phyloP scores from a whole-genome alignment of 1,140 invertebrate genomes.

The Phenacoccus solenopsis region DNA sequence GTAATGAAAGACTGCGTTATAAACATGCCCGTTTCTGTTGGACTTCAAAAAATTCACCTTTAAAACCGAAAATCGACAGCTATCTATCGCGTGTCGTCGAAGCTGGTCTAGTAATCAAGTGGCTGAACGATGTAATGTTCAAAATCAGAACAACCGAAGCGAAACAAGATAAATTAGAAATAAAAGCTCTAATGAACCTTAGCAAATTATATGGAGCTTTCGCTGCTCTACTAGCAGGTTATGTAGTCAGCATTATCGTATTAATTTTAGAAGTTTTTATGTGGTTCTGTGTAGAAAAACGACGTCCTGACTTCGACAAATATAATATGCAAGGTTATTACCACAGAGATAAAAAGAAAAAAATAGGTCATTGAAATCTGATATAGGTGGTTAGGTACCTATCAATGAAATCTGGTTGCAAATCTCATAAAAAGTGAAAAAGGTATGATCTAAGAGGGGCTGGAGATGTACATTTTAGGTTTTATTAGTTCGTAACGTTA shows the following conservation, averaged over 20 bases:
- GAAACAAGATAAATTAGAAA: slow-evolving; percentile 34
- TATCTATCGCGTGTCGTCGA: slow-evolving; percentile 52
- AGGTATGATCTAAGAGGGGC: no score
- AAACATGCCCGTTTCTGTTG: slow-evolving; percentile 63
- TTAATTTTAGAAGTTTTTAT: slow-evolving; percentile 48
- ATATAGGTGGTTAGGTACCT: no score
- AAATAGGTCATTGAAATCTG: no score
- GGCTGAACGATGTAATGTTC: slow-evolving; percentile 58
- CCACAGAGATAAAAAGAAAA: background rate
- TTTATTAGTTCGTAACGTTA: no score
- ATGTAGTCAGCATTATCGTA: slow-evolving; percentile 42
- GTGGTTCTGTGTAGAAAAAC: slow-evolving; percentile 49
- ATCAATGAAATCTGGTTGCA: no score
- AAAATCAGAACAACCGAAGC: slow-evolving; percentile 37
- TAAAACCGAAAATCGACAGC: slow-evolving; percentile 53
- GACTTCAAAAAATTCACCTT: slow-evolving; percentile 59
- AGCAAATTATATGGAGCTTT: slow-evolving; percentile 62
- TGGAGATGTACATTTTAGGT: no score
- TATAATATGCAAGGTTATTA: slow-evolving; percentile 37
- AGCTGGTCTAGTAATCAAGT: slow-evolving; percentile 61
- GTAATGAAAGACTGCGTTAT: slow-evolving; percentile 69
- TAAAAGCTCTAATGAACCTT: slow-evolving; percentile 59
- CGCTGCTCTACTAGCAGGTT: slow-evolving; percentile 52
- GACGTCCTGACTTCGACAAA: slow-evolving; percentile 55
- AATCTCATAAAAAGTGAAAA: no score